A percentile compares a stretch with the other conserved stretches of the same genome.
phyloP scores from a whole-genome alignment of 2,797 vertebrate genomes.

The Urosaurus nigricauda region DNA sequence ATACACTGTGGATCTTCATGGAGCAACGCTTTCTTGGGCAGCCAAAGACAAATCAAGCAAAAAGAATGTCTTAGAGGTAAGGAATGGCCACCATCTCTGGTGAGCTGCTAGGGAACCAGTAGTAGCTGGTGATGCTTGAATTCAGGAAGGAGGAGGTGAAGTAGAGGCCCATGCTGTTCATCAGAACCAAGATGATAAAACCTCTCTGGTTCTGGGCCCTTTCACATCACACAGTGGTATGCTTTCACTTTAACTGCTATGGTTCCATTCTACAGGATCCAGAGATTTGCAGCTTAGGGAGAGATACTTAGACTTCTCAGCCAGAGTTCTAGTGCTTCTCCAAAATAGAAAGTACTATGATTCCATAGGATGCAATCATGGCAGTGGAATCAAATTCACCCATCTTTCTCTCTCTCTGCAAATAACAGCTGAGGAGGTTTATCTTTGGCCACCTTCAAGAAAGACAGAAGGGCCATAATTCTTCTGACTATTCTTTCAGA shows the following conservation, averaged over 20 bases:
- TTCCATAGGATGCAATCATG: too few species aligned
- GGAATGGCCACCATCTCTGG: conserved; percentile 20
- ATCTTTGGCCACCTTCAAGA: neutral
- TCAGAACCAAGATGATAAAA: neutral
- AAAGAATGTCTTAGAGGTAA: conserved; percentile 93
- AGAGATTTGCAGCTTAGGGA: too few species aligned
- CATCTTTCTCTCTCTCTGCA: neutral
- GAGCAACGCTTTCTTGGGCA: conserved; percentile 86
- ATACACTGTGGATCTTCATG: conserved; percentile 88
- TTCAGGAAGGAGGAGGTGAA: neutral
- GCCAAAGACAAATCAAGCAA: conserved; percentile 93
- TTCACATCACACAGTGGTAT: too few species aligned
- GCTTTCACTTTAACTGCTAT: too few species aligned
- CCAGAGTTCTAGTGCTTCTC: neutral
- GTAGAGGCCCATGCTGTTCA: neutral
- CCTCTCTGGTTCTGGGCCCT: neutral
- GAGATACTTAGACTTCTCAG: too few species aligned
- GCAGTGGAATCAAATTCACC: too few species aligned
- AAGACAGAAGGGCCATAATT: neutral
- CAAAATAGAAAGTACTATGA: too few species aligned
- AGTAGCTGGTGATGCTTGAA: neutral
- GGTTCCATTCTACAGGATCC: too few species aligned
- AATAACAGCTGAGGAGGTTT: neutral
- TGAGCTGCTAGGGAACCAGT: neutral
- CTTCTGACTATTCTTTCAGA: too few species aligned